Conservation (phyloP, 2,888 invertebrate genomes). For the Diloba caeruleocephala region DNA sequence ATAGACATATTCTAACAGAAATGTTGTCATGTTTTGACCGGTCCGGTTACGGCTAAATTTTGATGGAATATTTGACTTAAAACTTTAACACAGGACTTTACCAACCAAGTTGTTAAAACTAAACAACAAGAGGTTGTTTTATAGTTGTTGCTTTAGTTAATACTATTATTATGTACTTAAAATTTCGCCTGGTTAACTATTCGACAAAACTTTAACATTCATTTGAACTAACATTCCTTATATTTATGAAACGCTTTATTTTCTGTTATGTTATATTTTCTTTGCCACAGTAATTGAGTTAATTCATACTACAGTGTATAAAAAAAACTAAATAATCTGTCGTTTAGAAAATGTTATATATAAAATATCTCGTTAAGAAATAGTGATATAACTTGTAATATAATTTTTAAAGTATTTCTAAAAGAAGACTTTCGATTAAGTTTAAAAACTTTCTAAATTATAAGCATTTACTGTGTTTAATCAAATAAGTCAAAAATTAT, state of each 20-base stretch:
- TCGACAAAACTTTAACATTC: constrained; percentile 16
- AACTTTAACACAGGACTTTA: background rate
- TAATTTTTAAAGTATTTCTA: no score
- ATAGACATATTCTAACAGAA: background rate
- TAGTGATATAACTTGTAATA: no score
- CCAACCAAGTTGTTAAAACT: no score
- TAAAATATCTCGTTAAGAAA: no score
- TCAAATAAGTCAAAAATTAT: no score
- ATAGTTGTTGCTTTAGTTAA: constrained; percentile 16
- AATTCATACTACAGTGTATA: background rate
- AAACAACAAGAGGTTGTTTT: constrained; percentile 1
- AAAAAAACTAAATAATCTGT: no score
- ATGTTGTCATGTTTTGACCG: no score
- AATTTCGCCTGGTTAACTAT: constrained; percentile 6
- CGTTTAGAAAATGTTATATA: no score
- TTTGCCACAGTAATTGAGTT: constrained; percentile 11
- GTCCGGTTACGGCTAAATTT: no score
- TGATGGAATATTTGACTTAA: constrained; percentile 2
- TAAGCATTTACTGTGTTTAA: constrained; percentile 3
- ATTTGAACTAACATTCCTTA: constrained; percentile 50
- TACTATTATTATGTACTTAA: constrained; percentile 46
- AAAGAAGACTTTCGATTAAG: no score
- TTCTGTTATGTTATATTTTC: constrained; percentile 9
- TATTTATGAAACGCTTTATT: constrained; percentile 22
- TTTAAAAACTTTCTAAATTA: background rate